phyloP scores from a whole-genome alignment of 2,797 vertebrate species.

The Otolemur crassicaudatus region DNA sequence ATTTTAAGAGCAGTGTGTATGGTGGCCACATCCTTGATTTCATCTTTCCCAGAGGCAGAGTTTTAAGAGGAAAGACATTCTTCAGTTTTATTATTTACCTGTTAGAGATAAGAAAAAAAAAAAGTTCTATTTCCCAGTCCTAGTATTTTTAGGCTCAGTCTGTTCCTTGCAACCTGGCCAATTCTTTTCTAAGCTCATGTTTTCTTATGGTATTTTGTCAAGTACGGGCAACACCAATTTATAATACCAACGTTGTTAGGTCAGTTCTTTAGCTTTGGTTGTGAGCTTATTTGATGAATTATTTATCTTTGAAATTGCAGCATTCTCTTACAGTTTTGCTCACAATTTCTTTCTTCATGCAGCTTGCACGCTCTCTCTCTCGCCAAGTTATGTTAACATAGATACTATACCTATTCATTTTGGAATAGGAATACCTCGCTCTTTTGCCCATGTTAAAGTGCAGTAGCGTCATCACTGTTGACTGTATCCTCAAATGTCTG shows the following conservation, averaged over 20 bases:
- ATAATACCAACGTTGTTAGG: background rate
- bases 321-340: background rate
- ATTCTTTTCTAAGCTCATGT: background rate
- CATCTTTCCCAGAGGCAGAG: background rate
- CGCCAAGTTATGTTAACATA: background rate
- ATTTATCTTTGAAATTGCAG: background rate
- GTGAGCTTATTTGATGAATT: background rate
- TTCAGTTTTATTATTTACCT: constrained; percentile 11
- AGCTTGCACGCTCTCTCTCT: background rate
- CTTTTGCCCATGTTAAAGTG: background rate
- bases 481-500: background rate
- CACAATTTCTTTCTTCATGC: background rate
- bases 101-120: background rate
- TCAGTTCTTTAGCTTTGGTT: background rate
- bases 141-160: background rate
- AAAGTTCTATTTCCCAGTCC: background rate
- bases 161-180: background rate
- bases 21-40: background rate
- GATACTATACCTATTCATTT: background rate
- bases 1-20: background rate
- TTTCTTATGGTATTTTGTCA: background rate
- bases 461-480: background rate
- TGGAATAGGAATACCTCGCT: background rate
- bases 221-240: background rate
- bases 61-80: background rate